Conservation (phyloP, 2,113 vertebrate genomes). For the Fukomys damarensis region DNA sequence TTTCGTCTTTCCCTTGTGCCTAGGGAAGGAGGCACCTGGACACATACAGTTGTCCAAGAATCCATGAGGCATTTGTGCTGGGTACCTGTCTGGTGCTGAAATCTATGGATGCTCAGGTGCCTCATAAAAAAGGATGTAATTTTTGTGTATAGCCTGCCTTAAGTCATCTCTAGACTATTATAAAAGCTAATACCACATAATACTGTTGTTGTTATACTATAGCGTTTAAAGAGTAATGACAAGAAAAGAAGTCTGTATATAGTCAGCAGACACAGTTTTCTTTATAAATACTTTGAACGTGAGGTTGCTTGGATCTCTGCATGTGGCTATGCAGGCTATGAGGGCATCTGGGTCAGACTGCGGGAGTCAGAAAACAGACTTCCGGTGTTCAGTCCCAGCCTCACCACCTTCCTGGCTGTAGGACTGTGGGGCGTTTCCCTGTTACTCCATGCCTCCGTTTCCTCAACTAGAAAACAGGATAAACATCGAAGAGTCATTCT, state of each 20-base stretch:
- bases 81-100: neutral
- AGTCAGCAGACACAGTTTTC: neutral
- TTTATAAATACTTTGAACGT: neutral
- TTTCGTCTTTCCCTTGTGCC: neutral
- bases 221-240: neutral
- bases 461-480: neutral
- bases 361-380: neutral
- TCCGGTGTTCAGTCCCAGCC: neutral
- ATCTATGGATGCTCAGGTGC: neutral
- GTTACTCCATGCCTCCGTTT: neutral
- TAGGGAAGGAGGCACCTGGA: neutral
- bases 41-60: too few relatives aligned
- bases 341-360: neutral
- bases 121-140: neutral
- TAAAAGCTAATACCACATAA: neutral
- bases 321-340: fast-evolving
- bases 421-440: neutral
- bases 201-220: neutral
- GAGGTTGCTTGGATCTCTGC: neutral
- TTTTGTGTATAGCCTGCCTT: neutral
- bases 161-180: neutral
- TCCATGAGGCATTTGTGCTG: too few relatives aligned
- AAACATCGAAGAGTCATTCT: neutral
- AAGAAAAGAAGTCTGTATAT: neutral
- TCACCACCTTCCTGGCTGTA: neutral